Conservation (phyloP, 1,140 invertebrate species). For the Callitettix versicolor region DNA sequence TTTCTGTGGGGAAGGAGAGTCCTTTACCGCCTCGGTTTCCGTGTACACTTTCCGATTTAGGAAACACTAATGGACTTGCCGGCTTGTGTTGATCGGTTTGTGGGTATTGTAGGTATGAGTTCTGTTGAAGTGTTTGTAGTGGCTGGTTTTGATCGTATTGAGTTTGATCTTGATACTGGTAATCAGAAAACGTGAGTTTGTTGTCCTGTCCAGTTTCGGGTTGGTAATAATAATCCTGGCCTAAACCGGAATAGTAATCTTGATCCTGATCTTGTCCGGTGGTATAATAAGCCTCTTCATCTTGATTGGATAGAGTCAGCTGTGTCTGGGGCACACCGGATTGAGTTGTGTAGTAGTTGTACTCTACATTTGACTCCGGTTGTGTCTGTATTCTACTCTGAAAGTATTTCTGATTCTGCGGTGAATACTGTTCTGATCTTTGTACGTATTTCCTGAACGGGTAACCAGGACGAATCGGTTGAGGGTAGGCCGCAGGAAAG, state of each 20-base stretch:
- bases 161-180: not conserved
- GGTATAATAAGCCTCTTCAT: too few relatives aligned
- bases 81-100: not conserved
- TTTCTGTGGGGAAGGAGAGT: constrained; percentile 14
- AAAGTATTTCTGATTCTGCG: constrained; percentile 12
- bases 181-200: not conserved
- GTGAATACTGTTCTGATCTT: constrained; percentile 8
- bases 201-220: not conserved
- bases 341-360: constrained; percentile 2
- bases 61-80: not conserved
- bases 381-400: constrained; percentile 13
- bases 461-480: not conserved
- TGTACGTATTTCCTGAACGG: not conserved
- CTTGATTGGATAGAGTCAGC: too few relatives aligned
- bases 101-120: not conserved
- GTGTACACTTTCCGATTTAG: not conserved
- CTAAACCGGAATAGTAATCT: too few relatives aligned
- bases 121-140: not conserved
- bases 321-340: not conserved
- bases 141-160: not conserved
- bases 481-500: not conserved
- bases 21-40: constrained; percentile 13
- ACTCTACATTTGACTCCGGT: constrained; percentile 7
- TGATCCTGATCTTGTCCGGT: too few relatives aligned
- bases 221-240: not conserved